Percentiles rank a stretch among this genome's conserved stretches.
These are phyloP conservation scores for Pyrrhia umbra DNA, from an alignment of 2,888 invertebrate genomes.

Conservation along the genomic window DNA sequence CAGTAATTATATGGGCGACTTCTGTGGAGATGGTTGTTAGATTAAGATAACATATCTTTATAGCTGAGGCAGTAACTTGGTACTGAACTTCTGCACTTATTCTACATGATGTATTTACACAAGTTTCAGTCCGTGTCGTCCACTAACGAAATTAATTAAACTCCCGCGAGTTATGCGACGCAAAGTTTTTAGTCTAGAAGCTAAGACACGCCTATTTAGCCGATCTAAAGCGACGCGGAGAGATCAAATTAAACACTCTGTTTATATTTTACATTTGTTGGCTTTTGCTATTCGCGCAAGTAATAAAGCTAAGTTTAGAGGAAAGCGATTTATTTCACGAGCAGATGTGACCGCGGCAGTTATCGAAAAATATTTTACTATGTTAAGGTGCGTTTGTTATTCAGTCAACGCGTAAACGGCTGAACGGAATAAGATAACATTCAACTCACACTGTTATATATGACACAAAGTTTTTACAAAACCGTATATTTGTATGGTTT, in stretches of 20 bases:
- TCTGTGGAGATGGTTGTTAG: too few relatives aligned
- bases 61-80: neutral
- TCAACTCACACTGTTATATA: too few relatives aligned
- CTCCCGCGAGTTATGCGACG: constrained; percentile 2
- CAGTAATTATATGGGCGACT: too few relatives aligned
- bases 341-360: neutral
- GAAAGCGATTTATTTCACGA: constrained; percentile 19
- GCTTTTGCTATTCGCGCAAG: constrained; percentile 10
- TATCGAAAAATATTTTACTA: too few relatives aligned
- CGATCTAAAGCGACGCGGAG: neutral
- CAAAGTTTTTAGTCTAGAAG: constrained; percentile 4
- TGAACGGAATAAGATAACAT: too few relatives aligned
- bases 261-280: constrained; percentile 16
- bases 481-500: too few relatives aligned
- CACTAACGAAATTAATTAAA: constrained; percentile 44
- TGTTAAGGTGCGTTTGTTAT: too few relatives aligned
- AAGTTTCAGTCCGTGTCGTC: constrained; percentile 13
- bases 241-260: constrained; percentile 17
- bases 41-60: neutral
- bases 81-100: neutral
- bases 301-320: constrained; percentile 27
- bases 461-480: too few relatives aligned
- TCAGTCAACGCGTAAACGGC: too few relatives aligned
- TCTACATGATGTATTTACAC: constrained; percentile 19
- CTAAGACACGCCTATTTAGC: constrained; percentile 13